Conservation (phyloP, 2,888 invertebrate species). For the Craniophora ligustri region DNA sequence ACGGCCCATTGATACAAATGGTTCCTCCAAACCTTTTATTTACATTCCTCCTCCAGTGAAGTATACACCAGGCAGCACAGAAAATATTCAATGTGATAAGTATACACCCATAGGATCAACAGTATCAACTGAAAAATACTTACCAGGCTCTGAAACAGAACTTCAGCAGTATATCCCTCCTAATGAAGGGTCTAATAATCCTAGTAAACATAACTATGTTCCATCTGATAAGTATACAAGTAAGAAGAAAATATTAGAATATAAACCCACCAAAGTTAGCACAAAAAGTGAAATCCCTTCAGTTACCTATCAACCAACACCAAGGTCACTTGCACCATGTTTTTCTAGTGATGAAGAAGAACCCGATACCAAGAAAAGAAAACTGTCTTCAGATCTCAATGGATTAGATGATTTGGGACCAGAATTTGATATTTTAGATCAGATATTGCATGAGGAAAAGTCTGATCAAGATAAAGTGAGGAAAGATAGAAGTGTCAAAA, state of each 20-base stretch:
- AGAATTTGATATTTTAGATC: constrained; percentile 86
- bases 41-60: constrained; percentile 77
- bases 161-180: constrained; percentile 80
- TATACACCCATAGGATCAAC: constrained; percentile 79
- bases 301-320: constrained; percentile 84
- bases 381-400: constrained; percentile 77
- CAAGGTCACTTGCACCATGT: constrained; percentile 79
- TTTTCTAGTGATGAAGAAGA: constrained; percentile 87
- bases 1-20: constrained; percentile 75
- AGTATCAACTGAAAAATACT: constrained; percentile 77
- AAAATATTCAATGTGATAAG: constrained; percentile 73
- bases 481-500: constrained; percentile 40
- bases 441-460: constrained; percentile 85
- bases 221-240: constrained; percentile 78
- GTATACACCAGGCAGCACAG: constrained; percentile 79
- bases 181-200: constrained; percentile 63
- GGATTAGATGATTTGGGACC: constrained; percentile 83
- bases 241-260: constrained; percentile 82
- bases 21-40: constrained; percentile 76
- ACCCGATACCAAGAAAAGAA: constrained; percentile 76
- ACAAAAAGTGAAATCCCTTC: constrained; percentile 65
- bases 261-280: constrained; percentile 78
- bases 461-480: constrained; percentile 50
- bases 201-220: constrained; percentile 76
- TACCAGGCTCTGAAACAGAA: constrained; percentile 77